Evolutionary conservation across 64 coral and sea anemone species (phyloP), one percentile per base, ranked within the genome.

Genomic region (Stichodactyla helianthus): DNA sequence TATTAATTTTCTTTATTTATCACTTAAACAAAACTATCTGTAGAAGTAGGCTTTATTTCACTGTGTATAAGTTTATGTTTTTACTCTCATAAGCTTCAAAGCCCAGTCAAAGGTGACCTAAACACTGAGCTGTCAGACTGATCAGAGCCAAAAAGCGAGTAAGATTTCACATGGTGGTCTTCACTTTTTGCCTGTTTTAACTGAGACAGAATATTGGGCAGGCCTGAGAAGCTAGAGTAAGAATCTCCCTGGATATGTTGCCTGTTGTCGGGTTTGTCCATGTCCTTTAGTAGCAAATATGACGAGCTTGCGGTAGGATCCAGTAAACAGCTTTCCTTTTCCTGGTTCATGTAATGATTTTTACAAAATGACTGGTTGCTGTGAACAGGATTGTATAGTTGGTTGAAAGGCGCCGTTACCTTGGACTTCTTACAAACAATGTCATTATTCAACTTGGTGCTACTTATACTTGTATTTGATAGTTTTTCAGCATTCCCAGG

Each of bases 311-410:
- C 10, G 23, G 59, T 77, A 20, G 62, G 63, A 16, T 83, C 84
- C 15, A 74, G 10, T 27, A 6, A 25, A 89, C 60, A 52, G 20
- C 51, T 89, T 79, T 54, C 52, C 20, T 91, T 91, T 13, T 95
- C 88, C 88, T 95, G 93, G 85, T 99, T 99, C 88, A 99, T 95
- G 71, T 95, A 99, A 55, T 99, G 93, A 65, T 99, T 99, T 88
- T 99, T 99, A 83, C 84, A 86, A 54, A 90, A 92, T 53, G 90
- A 89, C 22, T 87, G 92, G 53, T 65, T 91, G 27, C 55, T 87
- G 71, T 90, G 82, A 11, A 99, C 97, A 31, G 90, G 97, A 50
- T 99, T 99, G 51, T 94, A 84, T 19, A 99, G 85, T 71, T 99
- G 97, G 44, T 99, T 99, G 67, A 99, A 99, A n/a, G 97, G 97